Percentiles rank a stretch among this genome's conserved stretches.
phyloP scores from a whole-genome alignment of 2,797 vertebrate species.

The Poecile montanus region DNA sequence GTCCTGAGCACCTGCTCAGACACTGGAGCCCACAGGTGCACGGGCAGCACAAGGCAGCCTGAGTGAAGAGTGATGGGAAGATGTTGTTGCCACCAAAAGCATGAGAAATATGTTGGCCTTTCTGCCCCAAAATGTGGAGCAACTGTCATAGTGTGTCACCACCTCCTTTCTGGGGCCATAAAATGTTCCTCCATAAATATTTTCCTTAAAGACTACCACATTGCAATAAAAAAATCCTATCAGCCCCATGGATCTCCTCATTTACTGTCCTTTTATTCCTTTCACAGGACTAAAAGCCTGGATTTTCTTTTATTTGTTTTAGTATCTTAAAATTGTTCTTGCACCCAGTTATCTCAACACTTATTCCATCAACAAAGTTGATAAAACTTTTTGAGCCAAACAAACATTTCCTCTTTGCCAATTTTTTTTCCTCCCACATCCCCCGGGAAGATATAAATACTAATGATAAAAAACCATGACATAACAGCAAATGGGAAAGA shows the following conservation, averaged over 20 bases:
- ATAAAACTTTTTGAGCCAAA: slow-evolving; percentile 15
- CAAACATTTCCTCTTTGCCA: neutral
- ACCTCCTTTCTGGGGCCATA: neutral
- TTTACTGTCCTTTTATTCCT: neutral
- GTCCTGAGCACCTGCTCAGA: neutral
- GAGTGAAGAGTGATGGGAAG: neutral
- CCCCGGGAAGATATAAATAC: neutral
- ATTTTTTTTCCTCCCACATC: neutral
- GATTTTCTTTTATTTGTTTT: neutral
- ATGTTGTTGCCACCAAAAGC: neutral
- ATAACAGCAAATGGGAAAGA: neutral
- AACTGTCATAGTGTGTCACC: fast-evolving
- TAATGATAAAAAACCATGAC: neutral
- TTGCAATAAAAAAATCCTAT: neutral
- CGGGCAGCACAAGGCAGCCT: fast-evolving
- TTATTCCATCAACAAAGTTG: neutral
- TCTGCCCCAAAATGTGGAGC: neutral
- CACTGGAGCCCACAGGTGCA: neutral
- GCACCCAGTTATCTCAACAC: neutral
- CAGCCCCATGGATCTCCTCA: neutral
- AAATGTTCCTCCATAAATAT: neutral
- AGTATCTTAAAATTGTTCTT: neutral
- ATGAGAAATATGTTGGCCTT: neutral
- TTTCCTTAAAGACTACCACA: neutral
- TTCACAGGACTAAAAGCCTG: neutral